Evolutionary conservation across 2,888 invertebrate species (phyloP).

Genomic region (Aleiodes alternator): DNA sequence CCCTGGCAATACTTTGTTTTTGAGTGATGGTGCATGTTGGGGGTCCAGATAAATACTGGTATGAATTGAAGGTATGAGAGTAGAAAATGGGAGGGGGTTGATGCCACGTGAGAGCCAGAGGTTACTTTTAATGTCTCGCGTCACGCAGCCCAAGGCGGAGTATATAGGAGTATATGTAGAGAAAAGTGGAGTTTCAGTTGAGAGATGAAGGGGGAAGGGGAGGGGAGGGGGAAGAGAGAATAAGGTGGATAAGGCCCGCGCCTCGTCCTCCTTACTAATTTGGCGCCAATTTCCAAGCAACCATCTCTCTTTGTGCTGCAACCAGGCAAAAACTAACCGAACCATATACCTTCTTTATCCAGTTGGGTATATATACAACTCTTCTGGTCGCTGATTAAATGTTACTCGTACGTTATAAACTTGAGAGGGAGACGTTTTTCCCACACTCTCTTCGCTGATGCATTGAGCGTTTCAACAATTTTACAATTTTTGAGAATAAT

Average conservation of each 20-base stretch:
- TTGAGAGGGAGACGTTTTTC: slow-evolving; percentile 56
- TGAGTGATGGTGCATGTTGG: slow-evolving; percentile 10
- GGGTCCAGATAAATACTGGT: slow-evolving; percentile 39
- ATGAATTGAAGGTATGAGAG: slow-evolving; percentile 52
- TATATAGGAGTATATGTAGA: slow-evolving; percentile 53
- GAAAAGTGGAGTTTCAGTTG: slow-evolving; percentile 18
- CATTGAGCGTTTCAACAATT: background rate
- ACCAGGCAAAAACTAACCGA: slow-evolving; percentile 74
- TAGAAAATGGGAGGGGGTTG: slow-evolving; percentile 51
- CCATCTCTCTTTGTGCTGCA: slow-evolving; percentile 66
- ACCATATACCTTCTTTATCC: slow-evolving; percentile 68
- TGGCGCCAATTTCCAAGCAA: slow-evolving; percentile 75
- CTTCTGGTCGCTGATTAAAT: slow-evolving; percentile 72
- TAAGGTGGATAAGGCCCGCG: slow-evolving; percentile 59
- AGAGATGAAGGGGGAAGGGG: background rate
- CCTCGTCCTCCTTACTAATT: slow-evolving; percentile 75
- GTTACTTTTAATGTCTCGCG: slow-evolving; percentile 75
- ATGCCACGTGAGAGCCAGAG: slow-evolving; percentile 66
- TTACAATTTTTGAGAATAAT: slow-evolving; percentile 54
- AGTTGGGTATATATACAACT: slow-evolving; percentile 51
- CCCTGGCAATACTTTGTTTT: background rate
- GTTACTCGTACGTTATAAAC: slow-evolving; percentile 67
- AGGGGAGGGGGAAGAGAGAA: background rate
- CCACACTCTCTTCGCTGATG: slow-evolving; percentile 57
- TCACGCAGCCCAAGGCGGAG: slow-evolving; percentile 70